Base-by-base conservation (phyloP, 2,113 vertebrate species). In the Pygoscelis antarcticus region DNA sequence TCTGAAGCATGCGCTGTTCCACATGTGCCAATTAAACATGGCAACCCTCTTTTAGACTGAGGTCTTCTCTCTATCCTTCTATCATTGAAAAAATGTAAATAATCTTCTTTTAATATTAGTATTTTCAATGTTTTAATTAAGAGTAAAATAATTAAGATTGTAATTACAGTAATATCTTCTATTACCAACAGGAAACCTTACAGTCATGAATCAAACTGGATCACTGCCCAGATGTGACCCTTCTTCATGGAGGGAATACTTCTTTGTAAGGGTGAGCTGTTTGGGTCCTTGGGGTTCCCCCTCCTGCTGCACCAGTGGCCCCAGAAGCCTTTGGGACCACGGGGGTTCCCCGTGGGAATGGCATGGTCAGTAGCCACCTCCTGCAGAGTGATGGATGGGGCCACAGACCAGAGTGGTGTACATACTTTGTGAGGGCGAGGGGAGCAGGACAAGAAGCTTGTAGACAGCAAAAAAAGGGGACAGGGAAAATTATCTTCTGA, bases 21-120 rank as follows among this genome's bases (percentile, higher is more conserved):
- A 21, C 12, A 8, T 12, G 15, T 6, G 4, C 16, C 42, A n/a
- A 2, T 11, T 1, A 77, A 71, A 68, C 71, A 27, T 0, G 0
- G 61, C 29, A 16, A 9, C 10, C 21, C 11, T 20, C 84, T 26
- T 9, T 27, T 2, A 30, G 32, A 32, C 47, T 3, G 9, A 6
- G 44, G 7, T 40, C 17, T 13, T 26, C 26, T 16, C 52, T 60
- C 26, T 40, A 25, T 10, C 52, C 51, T 79, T 34, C 71, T 64
- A 4, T 15, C 36, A 9, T 40, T 52, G 32, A 52, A n/a, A 68
- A 62, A 32, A 32, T 8, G 9, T 47, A 34, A 16, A 49, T 22
- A 26, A 54, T 23, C 19, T 29, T 18, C 52, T 42, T 47, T n/a
- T 10, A 36, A 44, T 57, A 34, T 18, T 51, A 38, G 7, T 42